These are phyloP conservation scores for Penaeus japonicus DNA, from an alignment of 1,140 invertebrate species.

Conservation along the genomic window DNA sequence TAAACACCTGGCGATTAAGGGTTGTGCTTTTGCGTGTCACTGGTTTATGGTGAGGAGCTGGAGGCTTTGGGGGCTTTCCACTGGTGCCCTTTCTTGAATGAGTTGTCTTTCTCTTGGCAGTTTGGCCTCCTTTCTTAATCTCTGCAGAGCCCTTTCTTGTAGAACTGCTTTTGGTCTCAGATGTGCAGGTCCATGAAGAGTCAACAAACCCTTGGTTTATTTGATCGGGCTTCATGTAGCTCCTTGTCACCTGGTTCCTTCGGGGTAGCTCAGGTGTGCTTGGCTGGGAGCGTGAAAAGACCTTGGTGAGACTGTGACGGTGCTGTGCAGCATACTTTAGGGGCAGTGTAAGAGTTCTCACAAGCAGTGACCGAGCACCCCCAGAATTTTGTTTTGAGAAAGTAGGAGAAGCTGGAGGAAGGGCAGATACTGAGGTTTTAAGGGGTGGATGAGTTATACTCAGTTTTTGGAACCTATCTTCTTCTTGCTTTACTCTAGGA, in stretches of 20 bases:
- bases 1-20: constrained; percentile 47
- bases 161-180: neutral
- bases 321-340: constrained; percentile 57
- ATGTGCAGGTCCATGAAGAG: neutral
- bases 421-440: neutral
- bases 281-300: constrained; percentile 57
- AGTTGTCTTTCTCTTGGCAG: constrained; percentile 1
- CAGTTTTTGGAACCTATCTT: constrained; percentile 19
- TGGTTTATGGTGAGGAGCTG: constrained; percentile 31
- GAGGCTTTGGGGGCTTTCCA: constrained; percentile 45
- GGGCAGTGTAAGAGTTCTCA: constrained; percentile 57
- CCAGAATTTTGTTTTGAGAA: constrained; percentile 17
- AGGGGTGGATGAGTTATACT: neutral
- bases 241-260: constrained; percentile 40
- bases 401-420: constrained; percentile 27
- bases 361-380: constrained; percentile 53
- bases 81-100: constrained; percentile 19
- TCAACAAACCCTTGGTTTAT: constrained; percentile 17
- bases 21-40: constrained; percentile 21
- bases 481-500: constrained; percentile 35
- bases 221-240: constrained; percentile 50
- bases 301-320: constrained; percentile 50
- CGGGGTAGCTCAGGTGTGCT: constrained; percentile 54
- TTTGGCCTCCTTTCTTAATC: neutral
- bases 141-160: neutral